A percentile compares a stretch with the other conserved stretches of the same genome.
Evolutionary conservation across 2,888 invertebrate species (phyloP).

Genomic region (Corythucha ciliata): DNA sequence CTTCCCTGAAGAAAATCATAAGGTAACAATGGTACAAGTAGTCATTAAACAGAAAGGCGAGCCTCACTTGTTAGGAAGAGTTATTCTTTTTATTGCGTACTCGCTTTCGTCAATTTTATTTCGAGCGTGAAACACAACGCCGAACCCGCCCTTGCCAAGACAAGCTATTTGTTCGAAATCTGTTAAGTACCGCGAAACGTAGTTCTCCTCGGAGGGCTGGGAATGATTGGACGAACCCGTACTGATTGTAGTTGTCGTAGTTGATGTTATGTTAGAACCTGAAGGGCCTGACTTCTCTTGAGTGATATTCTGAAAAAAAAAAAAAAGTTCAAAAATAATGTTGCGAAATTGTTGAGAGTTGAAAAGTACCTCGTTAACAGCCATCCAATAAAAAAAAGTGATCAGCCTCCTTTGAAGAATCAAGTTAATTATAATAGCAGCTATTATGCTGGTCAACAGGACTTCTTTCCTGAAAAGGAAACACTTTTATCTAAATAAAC

Average conservation of each 20-base stretch:
- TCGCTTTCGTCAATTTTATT: slow-evolving; percentile 89
- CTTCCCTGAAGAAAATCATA: slow-evolving; percentile 49
- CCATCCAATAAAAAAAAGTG: slow-evolving; percentile 17
- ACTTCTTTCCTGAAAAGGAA: slow-evolving; percentile 59
- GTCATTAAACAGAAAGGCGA: not conserved
- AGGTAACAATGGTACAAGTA: not conserved
- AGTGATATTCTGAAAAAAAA: no score
- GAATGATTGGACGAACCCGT: not conserved
- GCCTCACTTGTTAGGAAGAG: slow-evolving; percentile 62
- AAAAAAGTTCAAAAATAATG: not conserved
- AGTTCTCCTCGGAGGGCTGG: no score
- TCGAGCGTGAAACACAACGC: slow-evolving; percentile 88
- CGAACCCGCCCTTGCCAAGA: slow-evolving; percentile 87
- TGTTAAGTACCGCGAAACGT: slow-evolving; percentile 59
- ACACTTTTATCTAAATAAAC: not conserved
- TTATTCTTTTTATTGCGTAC: slow-evolving; percentile 92
- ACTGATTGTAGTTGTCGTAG: slow-evolving; percentile 2
- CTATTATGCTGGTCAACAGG: slow-evolving; percentile 60
- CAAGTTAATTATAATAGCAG: slow-evolving; percentile 60
- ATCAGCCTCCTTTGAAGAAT: slow-evolving; percentile 41
- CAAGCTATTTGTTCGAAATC: slow-evolving; percentile 78
- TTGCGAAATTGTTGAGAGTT: not conserved
- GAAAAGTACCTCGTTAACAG: slow-evolving; percentile 11
- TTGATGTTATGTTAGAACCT: not conserved
- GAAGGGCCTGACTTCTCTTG: not conserved